phyloP scores from a whole-genome alignment of 2,888 invertebrate genomes.

The Morpho helenor region DNA sequence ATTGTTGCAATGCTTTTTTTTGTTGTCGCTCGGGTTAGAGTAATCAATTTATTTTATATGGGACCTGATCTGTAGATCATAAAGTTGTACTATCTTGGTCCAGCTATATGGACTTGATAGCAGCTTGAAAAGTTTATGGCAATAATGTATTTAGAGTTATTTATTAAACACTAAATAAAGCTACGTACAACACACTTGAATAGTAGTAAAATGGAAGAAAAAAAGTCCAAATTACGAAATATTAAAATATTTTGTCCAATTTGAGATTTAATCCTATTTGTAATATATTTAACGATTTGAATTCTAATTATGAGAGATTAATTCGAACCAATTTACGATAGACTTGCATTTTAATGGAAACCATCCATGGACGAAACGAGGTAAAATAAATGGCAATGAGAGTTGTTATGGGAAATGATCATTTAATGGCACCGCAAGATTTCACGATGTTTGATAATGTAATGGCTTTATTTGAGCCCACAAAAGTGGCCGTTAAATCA shows the following conservation, averaged over 20 bases:
- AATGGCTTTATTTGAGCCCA: constrained; percentile 35
- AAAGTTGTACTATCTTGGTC: constrained; percentile 18
- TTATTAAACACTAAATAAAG: no score
- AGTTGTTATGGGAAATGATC: constrained; percentile 27
- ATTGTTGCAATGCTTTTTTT: constrained; percentile 44
- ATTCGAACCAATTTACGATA: neutral
- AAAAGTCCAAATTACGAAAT: no score
- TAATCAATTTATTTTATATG: constrained; percentile 36
- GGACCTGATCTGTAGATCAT: constrained; percentile 23
- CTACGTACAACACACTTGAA: no score
- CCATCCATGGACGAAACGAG: constrained; percentile 11
- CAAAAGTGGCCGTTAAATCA: constrained; percentile 30
- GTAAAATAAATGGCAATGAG: constrained; percentile 18
- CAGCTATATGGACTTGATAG: constrained; percentile 10
- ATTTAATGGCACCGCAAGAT: constrained; percentile 38
- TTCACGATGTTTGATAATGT: constrained; percentile 38
- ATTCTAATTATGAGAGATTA: no score
- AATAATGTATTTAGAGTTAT: no score
- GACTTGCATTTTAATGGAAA: no score
- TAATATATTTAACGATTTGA: no score
- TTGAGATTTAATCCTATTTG: no score
- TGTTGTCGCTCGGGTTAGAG: constrained; percentile 31
- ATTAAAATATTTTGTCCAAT: no score
- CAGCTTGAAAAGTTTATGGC: neutral
- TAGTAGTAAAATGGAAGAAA: no score